A percentile compares a stretch with the other conserved stretches of the same genome.
phyloP scores from a whole-genome alignment of 2,113 vertebrate species.

The Vidua chalybeata region DNA sequence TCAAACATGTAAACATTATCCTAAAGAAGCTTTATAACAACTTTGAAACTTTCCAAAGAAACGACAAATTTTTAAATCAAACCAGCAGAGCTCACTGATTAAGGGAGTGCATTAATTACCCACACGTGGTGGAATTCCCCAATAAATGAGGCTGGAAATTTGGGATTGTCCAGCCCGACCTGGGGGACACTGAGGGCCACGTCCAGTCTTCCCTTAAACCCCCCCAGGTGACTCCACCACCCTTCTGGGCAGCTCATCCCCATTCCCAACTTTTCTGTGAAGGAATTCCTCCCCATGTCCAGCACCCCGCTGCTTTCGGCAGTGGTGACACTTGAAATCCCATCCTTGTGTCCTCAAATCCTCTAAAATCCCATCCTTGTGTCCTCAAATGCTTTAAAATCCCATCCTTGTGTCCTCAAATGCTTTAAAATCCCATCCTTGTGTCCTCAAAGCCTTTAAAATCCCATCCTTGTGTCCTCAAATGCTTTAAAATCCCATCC shows the following conservation, averaged over 20 bases:
- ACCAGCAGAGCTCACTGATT: too few species aligned
- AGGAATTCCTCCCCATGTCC: rapidly evolving
- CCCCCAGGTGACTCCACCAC: background rate
- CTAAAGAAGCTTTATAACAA: too few species aligned
- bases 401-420: rapidly evolving
- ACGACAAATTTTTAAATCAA: too few species aligned
- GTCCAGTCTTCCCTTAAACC: too few species aligned
- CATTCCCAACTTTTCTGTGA: rapidly evolving
- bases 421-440: rapidly evolving
- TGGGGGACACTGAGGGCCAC: background rate
- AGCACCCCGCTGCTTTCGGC: rapidly evolving
- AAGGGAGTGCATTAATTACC: background rate
- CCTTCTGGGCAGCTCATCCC: too few species aligned
- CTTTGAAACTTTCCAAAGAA: too few species aligned
- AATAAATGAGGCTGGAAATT: rapidly evolving
- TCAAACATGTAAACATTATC: too few species aligned
- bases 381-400: background rate
- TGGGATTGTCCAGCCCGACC: rapidly evolving
- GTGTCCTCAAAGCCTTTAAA: rapidly evolving
- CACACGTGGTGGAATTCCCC: rapidly evolving
- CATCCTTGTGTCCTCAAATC: rapidly evolving
- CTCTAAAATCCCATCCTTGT: rapidly evolving
- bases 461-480: rapidly evolving
- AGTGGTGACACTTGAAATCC: rapidly evolving
- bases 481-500: too few species aligned